Evolutionary conservation across 2,888 invertebrate species (phyloP).

Genomic region (Spilosoma lubricipeda): DNA sequence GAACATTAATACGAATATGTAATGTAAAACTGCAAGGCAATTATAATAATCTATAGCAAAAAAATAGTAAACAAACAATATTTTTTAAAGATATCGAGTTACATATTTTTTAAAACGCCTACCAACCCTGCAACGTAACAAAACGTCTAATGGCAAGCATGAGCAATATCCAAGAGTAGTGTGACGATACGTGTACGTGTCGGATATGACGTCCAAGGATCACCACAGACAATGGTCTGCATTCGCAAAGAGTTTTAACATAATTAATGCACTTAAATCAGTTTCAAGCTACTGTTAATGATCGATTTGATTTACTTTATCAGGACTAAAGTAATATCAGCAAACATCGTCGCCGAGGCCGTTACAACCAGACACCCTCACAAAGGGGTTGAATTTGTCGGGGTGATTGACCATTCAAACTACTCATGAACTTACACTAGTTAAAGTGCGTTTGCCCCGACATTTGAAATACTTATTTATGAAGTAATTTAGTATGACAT

Average conservation of each 20-base stretch:
- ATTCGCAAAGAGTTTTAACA: too few species aligned
- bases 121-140: too few species aligned
- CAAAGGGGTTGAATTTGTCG: constrained; percentile 45
- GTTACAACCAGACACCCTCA: constrained; percentile 25
- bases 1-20: neutral
- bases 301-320: neutral
- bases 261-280: neutral
- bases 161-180: neutral
- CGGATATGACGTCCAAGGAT: too few species aligned
- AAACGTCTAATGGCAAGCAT: neutral
- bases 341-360: constrained; percentile 15
- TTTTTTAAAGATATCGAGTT: neutral
- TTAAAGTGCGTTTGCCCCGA: constrained; percentile 28
- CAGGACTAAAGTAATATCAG: constrained; percentile 9
- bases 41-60: neutral
- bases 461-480: constrained; percentile 7
- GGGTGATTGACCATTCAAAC: constrained; percentile 53
- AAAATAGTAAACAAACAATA: neutral
- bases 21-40: neutral
- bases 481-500: neutral
- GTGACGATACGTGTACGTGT: too few species aligned
- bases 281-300: neutral
- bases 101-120: too few species aligned
- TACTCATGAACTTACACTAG: constrained; percentile 23
- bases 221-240: too few species aligned